Conservation (phyloP, 2,113 vertebrate species). For the Formicarius rufipectus region DNA sequence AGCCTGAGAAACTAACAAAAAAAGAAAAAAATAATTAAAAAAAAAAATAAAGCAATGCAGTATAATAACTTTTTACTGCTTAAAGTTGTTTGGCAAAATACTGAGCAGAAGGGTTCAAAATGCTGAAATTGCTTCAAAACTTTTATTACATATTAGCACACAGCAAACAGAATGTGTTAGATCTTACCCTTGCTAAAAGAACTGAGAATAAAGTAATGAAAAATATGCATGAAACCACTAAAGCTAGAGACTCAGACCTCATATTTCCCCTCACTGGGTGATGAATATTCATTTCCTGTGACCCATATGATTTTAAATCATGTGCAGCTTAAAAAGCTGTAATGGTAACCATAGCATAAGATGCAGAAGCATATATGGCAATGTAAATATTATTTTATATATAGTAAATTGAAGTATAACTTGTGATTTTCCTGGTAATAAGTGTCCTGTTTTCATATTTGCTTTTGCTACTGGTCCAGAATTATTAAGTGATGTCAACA, state of each 20-base stretch:
- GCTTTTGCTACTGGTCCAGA: background rate
- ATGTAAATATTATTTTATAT: background rate
- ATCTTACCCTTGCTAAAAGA: background rate
- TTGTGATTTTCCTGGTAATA: background rate
- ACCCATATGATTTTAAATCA: background rate
- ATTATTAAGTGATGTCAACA: background rate
- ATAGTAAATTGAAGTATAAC: background rate
- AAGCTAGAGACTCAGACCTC: background rate
- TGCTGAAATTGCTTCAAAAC: background rate
- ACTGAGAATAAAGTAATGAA: background rate
- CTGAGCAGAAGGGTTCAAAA: background rate
- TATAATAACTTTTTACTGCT: background rate
- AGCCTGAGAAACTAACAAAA: background rate
- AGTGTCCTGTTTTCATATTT: background rate
- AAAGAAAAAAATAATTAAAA: background rate
- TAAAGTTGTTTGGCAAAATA: background rate
- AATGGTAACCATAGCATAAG: background rate
- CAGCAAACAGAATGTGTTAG: background rate
- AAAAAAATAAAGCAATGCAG: background rate
- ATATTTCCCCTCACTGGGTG: background rate
- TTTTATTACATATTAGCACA: background rate
- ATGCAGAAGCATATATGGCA: background rate
- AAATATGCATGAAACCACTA: background rate
- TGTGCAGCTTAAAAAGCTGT: background rate
- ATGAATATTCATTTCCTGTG: background rate